Base-by-base conservation (phyloP, 2,797 vertebrate species). In the Clarias fuscus region DNA sequence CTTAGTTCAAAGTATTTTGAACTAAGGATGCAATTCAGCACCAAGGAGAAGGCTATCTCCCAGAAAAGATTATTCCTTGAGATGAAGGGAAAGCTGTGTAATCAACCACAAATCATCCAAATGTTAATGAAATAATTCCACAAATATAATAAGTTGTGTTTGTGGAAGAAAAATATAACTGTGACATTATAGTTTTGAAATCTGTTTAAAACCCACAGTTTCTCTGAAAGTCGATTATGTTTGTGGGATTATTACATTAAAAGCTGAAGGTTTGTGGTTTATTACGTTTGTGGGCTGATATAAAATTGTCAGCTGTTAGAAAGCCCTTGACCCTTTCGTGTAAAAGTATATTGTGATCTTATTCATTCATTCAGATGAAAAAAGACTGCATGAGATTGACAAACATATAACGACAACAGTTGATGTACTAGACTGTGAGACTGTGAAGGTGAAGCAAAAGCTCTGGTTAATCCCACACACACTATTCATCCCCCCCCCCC, bases 361-460 rank as follows among this genome's bases (percentile, higher is more conserved):
- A 62, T 79, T 65, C 37, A 37, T 37, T 37, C 37, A 37, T 37
- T 37, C 37, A 37, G 5, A 27, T 30, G 22, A 40, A 62, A 79
- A 11, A 77, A 13, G 76, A 75, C 40, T 8, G 14, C 24, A 5
- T 43, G 33, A 40, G 33, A n/a, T 14, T 40, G 77, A 64, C 61
- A 64, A n/a, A 64, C 11, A 40, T 40, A 30, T 64, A 37, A 65
- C 8, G 37, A 65, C 61, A 81, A 65, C 78, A 18, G 37, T 48
- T 17, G 8, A 33, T n/a, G 13, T 64, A 17, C 30, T 10, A 0
- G 58, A 37, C 76, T 24, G 76, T 61, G 33, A 0, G 58, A 37
- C 76, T 24, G 76, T 61, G 33, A 1, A 62, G 77, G 58, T 43
- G 59, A 80, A 78, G 76, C 56, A 61, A 22, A 80, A 64, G 24